A percentile compares a stretch with the other conserved stretches of the same genome.
Evolutionary conservation across 2,797 vertebrate species (phyloP).

Genomic region (Erethizon dorsatum): DNA sequence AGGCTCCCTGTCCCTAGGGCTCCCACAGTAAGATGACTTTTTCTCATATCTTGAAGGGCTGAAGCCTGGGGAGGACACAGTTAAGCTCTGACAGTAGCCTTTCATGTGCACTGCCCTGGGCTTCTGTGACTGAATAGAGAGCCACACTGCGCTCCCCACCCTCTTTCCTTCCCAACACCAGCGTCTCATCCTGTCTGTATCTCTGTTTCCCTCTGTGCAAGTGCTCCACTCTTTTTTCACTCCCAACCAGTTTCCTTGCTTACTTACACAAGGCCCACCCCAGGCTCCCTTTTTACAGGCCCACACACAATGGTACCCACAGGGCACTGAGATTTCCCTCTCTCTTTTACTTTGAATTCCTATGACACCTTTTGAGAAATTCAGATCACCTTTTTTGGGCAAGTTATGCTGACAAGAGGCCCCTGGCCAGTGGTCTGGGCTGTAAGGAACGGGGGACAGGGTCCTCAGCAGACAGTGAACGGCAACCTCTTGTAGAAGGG

Average conservation of each 20-base stretch:
- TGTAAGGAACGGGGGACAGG: not conserved
- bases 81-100: not conserved
- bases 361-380: not conserved
- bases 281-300: not conserved
- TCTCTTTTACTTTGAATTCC: not conserved
- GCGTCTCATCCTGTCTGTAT: not conserved
- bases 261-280: not conserved
- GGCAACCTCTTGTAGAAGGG: not conserved
- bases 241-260: not conserved
- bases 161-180: not conserved
- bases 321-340: not conserved
- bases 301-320: not conserved
- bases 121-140: not conserved
- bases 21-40: not conserved
- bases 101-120: not conserved
- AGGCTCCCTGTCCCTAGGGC: not conserved
- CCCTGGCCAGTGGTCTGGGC: not conserved
- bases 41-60: not conserved
- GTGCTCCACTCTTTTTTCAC: not conserved
- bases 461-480: not conserved
- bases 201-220: not conserved
- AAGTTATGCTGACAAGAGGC: not conserved
- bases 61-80: not conserved
- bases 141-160: not conserved
- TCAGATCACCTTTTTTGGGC: conserved; percentile 29